Evolutionary conservation across 2,113 vertebrate genomes (phyloP).

Genomic region (Mustela lutreola): DNA sequence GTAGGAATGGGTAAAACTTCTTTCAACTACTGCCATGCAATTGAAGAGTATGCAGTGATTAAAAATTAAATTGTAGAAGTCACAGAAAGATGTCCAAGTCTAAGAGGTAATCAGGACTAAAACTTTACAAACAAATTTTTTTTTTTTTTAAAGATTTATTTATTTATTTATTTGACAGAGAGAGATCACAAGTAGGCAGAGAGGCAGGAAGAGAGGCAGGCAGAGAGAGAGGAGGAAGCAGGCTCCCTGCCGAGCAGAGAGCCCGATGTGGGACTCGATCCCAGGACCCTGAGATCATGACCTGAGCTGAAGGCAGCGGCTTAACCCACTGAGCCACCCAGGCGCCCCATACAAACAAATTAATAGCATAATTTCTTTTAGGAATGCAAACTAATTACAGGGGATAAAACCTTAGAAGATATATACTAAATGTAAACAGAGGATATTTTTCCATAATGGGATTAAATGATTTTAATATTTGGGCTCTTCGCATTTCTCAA

Average conservation of each 20-base stretch:
- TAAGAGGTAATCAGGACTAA: neutral
- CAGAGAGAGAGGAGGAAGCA: too few species aligned
- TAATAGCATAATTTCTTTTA: neutral
- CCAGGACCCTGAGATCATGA: too few species aligned
- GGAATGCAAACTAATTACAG: neutral
- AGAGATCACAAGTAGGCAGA: too few species aligned
- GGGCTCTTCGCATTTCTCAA: neutral
- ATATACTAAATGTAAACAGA: neutral
- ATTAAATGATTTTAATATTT: conserved; percentile 50
- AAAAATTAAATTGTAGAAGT: neutral
- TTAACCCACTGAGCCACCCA: too few species aligned
- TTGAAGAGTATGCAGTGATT: neutral
- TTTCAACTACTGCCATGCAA: neutral
- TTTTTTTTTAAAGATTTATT: too few species aligned
- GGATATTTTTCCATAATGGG: neutral
- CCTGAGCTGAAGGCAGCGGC: too few species aligned
- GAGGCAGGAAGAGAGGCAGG: too few species aligned
- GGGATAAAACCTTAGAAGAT: neutral
- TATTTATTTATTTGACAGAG: too few species aligned
- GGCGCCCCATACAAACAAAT: neutral
- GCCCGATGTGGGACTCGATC: too few species aligned
- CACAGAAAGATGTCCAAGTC: neutral
- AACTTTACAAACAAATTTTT: conserved; percentile 13
- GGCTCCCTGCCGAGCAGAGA: too few species aligned
- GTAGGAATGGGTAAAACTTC: neutral